These are phyloP conservation scores for Sebastes itinus DNA, from an alignment of 2,797 vertebrate genomes.

Conservation along the genomic window DNA sequence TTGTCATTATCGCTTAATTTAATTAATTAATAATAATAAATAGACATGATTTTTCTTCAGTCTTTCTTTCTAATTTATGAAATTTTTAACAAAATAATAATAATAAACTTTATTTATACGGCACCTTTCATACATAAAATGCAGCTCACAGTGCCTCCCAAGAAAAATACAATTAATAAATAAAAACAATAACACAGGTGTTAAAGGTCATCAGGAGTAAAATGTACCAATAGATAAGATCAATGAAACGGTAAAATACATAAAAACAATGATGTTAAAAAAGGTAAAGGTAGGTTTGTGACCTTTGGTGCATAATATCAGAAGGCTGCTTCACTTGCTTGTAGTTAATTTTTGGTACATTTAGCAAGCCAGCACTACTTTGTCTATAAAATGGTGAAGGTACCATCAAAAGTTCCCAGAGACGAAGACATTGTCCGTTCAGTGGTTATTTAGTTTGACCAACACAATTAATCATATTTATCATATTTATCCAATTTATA, in stretches of 20 bases:
- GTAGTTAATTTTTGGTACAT: background rate
- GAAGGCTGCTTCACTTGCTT: background rate
- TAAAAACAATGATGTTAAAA: background rate
- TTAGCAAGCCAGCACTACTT: background rate
- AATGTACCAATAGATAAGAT: too few species aligned
- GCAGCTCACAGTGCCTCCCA: too few species aligned
- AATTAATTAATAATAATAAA: background rate
- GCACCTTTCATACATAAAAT: too few species aligned
- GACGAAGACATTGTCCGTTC: background rate
- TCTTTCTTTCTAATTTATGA: background rate
- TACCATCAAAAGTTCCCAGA: background rate
- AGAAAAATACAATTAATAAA: too few species aligned
- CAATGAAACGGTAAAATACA: fast-evolving
- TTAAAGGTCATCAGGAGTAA: too few species aligned
- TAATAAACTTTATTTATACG: background rate
- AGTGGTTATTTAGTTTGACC: background rate
- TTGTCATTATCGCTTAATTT: background rate
- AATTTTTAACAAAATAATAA: background rate
- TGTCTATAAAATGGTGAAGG: background rate
- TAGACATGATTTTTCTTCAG: background rate
- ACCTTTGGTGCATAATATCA: too few species aligned
- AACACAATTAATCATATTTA: background rate
- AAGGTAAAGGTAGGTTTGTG: too few species aligned
- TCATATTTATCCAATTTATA: background rate
- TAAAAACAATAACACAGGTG: too few species aligned